A percentile compares a stretch with the other conserved stretches of the same genome.
phyloP scores from a whole-genome alignment of 2,113 vertebrate genomes.

The Lampris megalopsis region DNA sequence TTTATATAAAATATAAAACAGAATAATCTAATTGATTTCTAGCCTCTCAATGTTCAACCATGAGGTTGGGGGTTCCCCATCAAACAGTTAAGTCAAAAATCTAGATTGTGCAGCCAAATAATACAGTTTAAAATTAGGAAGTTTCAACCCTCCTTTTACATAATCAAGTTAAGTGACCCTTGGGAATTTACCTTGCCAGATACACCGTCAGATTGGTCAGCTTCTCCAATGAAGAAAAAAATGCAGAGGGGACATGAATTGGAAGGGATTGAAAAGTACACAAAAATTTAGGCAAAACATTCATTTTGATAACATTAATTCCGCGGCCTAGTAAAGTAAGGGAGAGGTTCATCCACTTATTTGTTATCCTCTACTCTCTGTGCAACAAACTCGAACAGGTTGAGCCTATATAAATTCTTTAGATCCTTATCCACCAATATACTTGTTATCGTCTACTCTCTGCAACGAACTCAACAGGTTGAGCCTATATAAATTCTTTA shows the following conservation, averaged over 20 bases:
- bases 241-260: too few relatives aligned
- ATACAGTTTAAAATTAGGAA: constrained; percentile 3
- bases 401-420: too few relatives aligned
- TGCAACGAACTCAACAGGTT: constrained; percentile 1
- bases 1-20: constrained; percentile 1
- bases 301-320: neutral
- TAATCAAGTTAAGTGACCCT: neutral
- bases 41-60: neutral
- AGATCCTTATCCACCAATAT: neutral
- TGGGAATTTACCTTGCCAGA: constrained; percentile 4
- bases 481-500: neutral
- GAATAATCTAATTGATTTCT: neutral
- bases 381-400: too few relatives aligned
- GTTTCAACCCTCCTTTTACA: constrained; percentile 5
- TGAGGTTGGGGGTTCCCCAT: neutral
- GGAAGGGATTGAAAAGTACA: too few relatives aligned
- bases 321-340: neutral
- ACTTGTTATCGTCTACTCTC: neutral
- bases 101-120: constrained; percentile 8
- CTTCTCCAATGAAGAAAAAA: neutral
- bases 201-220: neutral
- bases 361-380: too few relatives aligned
- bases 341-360: neutral
- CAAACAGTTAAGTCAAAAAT: neutral
- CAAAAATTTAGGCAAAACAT: too few relatives aligned